Evolutionary conservation across 2,797 vertebrate species (phyloP).

Genomic region (Pipistrellus pygmaeus): DNA sequence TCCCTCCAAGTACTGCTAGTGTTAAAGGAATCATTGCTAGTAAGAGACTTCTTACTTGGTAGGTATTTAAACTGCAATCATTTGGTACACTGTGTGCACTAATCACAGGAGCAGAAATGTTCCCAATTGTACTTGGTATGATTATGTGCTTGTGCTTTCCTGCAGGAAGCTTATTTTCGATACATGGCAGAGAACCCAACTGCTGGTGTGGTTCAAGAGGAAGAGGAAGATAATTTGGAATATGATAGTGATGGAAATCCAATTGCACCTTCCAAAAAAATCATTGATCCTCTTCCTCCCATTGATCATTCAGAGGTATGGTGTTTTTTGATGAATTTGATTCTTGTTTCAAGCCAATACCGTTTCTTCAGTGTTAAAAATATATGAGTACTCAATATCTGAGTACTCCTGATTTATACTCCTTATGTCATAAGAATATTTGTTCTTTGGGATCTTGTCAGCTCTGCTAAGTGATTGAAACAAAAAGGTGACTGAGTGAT

Average conservation of each 20-base stretch:
- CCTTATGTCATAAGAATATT: not conserved
- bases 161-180: constrained; percentile 99
- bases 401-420: not conserved
- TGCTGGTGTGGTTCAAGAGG: constrained; percentile 95
- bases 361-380: not conserved
- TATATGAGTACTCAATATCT: not conserved
- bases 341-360: constrained; percentile 45
- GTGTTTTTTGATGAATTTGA: constrained; percentile 61
- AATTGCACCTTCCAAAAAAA: constrained; percentile 94
- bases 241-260: constrained; percentile 99
- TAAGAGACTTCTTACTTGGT: constrained; percentile 59
- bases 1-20: constrained; percentile 73
- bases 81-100: constrained; percentile 48
- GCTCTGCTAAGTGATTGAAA: constrained; percentile 28
- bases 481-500: not conserved
- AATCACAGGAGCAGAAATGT: constrained; percentile 41
- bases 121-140: constrained; percentile 67
- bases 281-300: constrained; percentile 97
- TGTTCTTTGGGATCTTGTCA: constrained; percentile 29
- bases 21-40: constrained; percentile 74
- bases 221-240: constrained; percentile 97
- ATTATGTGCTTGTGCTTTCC: constrained; percentile 88
- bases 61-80: constrained; percentile 76
- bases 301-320: constrained; percentile 98
- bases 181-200: constrained; percentile 99